phyloP scores from a whole-genome alignment of 2,113 vertebrate genomes.

The Polypterus senegalus region DNA sequence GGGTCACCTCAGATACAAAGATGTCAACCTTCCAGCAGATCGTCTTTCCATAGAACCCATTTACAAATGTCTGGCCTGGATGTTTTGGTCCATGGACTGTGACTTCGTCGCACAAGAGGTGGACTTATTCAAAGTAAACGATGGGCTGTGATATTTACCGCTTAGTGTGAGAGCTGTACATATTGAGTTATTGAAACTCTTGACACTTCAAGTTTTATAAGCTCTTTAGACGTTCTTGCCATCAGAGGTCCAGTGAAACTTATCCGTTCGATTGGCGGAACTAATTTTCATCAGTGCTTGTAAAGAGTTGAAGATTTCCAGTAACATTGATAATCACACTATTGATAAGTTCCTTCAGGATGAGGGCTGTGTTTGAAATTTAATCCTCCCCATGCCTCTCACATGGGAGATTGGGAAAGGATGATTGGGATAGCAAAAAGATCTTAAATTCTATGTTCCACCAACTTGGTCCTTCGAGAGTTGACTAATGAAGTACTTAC shows the following conservation, averaged over 20 bases:
- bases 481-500: too few relatives aligned
- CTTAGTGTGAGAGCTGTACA: slow-evolving; percentile 8
- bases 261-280: background rate
- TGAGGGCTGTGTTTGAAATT: slow-evolving; percentile 2
- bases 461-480: too few relatives aligned
- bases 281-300: slow-evolving; percentile 4
- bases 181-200: slow-evolving; percentile 9
- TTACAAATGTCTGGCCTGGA: too few relatives aligned
- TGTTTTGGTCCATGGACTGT: too few relatives aligned
- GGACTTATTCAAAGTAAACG: too few relatives aligned
- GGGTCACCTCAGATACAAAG: too few relatives aligned
- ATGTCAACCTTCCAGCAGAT: too few relatives aligned
- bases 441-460: too few relatives aligned
- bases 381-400: slow-evolving; percentile 1
- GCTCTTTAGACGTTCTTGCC: slow-evolving; percentile 1
- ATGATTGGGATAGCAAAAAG: too few relatives aligned
- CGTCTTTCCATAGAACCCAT: too few relatives aligned
- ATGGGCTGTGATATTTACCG: slow-evolving; percentile 2
- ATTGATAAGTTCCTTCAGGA: slow-evolving; percentile 6
- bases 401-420: too few relatives aligned
- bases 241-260: slow-evolving; percentile 9
- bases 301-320: background rate
- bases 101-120: too few relatives aligned
- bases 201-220: slow-evolving; percentile 4
- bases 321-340: slow-evolving; percentile 5